Evolutionary conservation across 2,888 invertebrate genomes (phyloP).

Genomic region (Magallana nippona): DNA sequence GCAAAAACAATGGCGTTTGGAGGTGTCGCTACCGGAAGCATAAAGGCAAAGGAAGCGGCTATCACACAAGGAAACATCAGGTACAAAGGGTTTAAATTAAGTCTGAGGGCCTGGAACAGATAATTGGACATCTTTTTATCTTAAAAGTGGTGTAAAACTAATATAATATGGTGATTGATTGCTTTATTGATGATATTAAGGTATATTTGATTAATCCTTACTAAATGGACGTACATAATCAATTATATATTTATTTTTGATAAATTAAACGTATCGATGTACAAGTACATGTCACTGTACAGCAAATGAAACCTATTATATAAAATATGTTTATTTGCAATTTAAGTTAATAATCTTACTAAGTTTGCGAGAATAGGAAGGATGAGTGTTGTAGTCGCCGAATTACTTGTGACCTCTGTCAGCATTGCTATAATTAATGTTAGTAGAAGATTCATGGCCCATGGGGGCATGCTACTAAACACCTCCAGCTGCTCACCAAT

Average conservation of each 20-base stretch:
- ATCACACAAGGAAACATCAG: constrained; percentile 93
- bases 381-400: constrained; percentile 50
- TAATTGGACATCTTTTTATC: no score
- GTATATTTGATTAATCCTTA: no score
- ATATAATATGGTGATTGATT: no score
- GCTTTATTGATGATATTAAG: no score
- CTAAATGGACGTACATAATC: no score
- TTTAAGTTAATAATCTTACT: constrained; percentile 32
- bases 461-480: constrained; percentile 43
- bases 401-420: constrained; percentile 56
- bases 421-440: constrained; percentile 46
- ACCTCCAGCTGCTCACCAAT: constrained; percentile 52
- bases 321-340: no score
- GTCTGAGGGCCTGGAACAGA: constrained; percentile 84
- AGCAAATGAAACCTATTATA: neutral
- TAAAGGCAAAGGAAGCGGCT: constrained; percentile 93
- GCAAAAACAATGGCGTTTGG: constrained; percentile 95
- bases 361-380: constrained; percentile 52
- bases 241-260: no score
- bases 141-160: no score
- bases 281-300: neutral
- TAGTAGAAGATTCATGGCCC: constrained; percentile 48
- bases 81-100: constrained; percentile 89
- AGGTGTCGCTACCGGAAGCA: constrained; percentile 95
- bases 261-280: no score